These are phyloP conservation scores for Adela reaumurella DNA, from an alignment of 2,888 invertebrate species.

Conservation along the genomic window DNA sequence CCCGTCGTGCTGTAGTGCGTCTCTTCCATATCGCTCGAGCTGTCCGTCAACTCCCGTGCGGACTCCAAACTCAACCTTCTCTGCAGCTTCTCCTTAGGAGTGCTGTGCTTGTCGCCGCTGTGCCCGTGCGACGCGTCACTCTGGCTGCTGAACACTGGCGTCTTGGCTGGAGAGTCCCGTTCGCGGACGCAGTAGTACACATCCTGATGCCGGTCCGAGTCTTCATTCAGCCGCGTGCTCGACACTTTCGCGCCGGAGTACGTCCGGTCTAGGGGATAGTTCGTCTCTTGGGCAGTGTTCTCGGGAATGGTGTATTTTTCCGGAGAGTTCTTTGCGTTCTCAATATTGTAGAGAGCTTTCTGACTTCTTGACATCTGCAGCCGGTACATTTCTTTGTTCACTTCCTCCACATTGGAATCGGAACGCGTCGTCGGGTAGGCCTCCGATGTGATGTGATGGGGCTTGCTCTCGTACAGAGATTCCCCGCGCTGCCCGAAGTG, in stretches of 20 bases:
- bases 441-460: slow-evolving; percentile 45
- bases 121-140: slow-evolving; percentile 39
- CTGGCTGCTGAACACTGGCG: slow-evolving; percentile 27
- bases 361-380: slow-evolving; percentile 50
- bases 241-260: slow-evolving; percentile 48
- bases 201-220: slow-evolving; percentile 41
- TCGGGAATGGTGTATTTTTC: slow-evolving; percentile 39
- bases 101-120: slow-evolving; percentile 21
- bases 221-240: slow-evolving; percentile 42
- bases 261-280: slow-evolving; percentile 44
- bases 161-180: slow-evolving; percentile 32
- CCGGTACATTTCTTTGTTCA: slow-evolving; percentile 52
- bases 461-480: slow-evolving; percentile 43
- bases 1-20: slow-evolving; percentile 54
- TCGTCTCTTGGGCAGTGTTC: slow-evolving; percentile 36
- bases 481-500: slow-evolving; percentile 50
- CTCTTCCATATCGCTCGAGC: slow-evolving; percentile 63
- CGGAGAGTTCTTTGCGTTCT: slow-evolving; percentile 38
- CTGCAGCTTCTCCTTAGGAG: slow-evolving; percentile 45
- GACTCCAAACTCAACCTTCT: slow-evolving; percentile 69
- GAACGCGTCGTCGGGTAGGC: slow-evolving; percentile 47
- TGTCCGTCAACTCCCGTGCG: slow-evolving; percentile 68
- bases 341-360: slow-evolving; percentile 46
- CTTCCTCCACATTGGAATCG: slow-evolving; percentile 50
- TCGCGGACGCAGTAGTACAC: slow-evolving; percentile 29